Percentiles rank a stretch among this genome's conserved stretches.
phyloP scores from a whole-genome alignment of 2,113 vertebrate species.

The Catharus fuscescens region DNA sequence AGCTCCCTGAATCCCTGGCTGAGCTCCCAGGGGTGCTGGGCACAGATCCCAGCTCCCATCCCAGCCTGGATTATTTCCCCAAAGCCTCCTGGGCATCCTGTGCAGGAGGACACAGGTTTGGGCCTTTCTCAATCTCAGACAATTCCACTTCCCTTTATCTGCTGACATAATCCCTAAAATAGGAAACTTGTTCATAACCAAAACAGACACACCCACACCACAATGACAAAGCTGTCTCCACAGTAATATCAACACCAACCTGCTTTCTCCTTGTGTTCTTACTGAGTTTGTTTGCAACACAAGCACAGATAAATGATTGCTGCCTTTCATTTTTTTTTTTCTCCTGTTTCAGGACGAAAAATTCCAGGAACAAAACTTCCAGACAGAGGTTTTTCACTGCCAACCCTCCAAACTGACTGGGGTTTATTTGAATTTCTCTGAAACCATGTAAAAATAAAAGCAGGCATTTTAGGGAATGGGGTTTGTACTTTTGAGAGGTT shows the following conservation, averaged over 20 bases:
- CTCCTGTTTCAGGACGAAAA: not conserved
- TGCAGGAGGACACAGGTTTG: not conserved
- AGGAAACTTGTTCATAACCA: not conserved
- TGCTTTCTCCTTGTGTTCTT: not conserved
- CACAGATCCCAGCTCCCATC: accelerated
- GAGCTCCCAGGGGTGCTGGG: not conserved
- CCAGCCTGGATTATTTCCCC: accelerated
- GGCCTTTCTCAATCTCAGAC: not conserved
- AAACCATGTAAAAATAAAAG: not conserved
- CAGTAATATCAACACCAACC: not conserved
- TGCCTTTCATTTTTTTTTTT: not conserved
- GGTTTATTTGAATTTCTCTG: not conserved
- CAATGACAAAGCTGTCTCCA: not conserved
- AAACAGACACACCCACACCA: not conserved
- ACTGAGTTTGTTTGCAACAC: not conserved
- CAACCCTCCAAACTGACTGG: accelerated
- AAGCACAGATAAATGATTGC: not conserved
- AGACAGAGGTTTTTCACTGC: not conserved
- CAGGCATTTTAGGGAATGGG: not conserved
- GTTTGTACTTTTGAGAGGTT: not conserved
- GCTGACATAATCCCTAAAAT: not conserved
- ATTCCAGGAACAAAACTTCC: not conserved
- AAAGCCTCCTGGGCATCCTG: accelerated
- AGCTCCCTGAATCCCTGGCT: too few species aligned
- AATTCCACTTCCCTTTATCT: not conserved